These are phyloP conservation scores for Dasyurus viverrinus DNA, from an alignment of 2,113 vertebrate genomes.

Conservation along the genomic window DNA sequence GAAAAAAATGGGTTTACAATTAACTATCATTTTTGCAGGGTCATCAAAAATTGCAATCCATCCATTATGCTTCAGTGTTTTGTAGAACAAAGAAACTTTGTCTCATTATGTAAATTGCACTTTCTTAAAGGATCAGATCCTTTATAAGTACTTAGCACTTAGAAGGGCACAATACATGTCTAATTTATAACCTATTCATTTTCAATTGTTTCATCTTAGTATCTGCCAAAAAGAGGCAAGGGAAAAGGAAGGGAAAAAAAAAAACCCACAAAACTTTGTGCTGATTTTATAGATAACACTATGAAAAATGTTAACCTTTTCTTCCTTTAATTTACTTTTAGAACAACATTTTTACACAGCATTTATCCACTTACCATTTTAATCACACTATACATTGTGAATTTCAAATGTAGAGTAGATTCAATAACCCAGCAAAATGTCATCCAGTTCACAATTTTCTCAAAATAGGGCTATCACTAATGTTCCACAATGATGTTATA, in stretches of 20 bases:
- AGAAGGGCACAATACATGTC: slow-evolving; percentile 28
- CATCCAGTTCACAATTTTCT: slow-evolving; percentile 3
- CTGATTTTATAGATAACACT: slow-evolving; percentile 49
- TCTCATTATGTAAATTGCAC: slow-evolving; percentile 52
- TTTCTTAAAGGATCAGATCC: slow-evolving; percentile 55
- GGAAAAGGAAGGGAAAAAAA: slow-evolving; percentile 27
- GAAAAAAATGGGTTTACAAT: slow-evolving; percentile 58
- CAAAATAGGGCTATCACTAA: not conserved
- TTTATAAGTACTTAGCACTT: slow-evolving; percentile 51
- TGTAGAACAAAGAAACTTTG: slow-evolving; percentile 58
- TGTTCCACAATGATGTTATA: not conserved
- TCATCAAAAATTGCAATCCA: slow-evolving; percentile 58
- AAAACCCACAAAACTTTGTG: slow-evolving; percentile 1
- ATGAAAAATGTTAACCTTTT: slow-evolving; percentile 67
- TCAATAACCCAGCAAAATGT: slow-evolving; percentile 19
- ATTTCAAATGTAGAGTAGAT: slow-evolving; percentile 40
- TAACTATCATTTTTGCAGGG: slow-evolving; percentile 53
- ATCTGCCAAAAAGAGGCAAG: slow-evolving; percentile 24
- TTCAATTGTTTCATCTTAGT: slow-evolving; percentile 40
- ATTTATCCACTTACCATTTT: slow-evolving; percentile 52
- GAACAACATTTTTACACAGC: slow-evolving; percentile 45
- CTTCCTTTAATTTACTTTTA: slow-evolving; percentile 53
- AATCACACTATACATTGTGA: slow-evolving; percentile 40
- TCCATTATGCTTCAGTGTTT: slow-evolving; percentile 37
- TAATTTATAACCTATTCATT: slow-evolving; percentile 56